phyloP scores from a whole-genome alignment of 2,888 invertebrate species.

The Cylloceria caligata region DNA sequence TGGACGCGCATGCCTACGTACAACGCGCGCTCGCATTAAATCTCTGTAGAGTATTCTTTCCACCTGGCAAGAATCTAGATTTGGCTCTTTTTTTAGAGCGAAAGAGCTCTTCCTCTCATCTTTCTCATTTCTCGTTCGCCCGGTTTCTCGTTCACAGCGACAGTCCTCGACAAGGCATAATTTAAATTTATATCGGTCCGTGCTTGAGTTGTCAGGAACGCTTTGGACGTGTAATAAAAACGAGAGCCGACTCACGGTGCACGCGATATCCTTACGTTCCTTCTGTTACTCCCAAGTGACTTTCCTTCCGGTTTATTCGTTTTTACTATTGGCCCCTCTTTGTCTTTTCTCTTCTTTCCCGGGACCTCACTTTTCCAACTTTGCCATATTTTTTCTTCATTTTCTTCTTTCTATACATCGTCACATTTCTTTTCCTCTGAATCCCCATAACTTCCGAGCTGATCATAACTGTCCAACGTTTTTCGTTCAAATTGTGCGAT shows the following conservation, averaged over 20 bases:
- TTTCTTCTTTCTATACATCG: neutral
- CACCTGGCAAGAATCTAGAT: neutral
- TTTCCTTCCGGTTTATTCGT: constrained; percentile 46
- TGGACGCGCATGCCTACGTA: constrained; percentile 4
- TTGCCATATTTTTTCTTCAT: neutral
- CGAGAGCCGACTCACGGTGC: constrained; percentile 52
- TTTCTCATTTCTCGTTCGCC: constrained; percentile 41
- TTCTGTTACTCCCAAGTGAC: constrained; percentile 52
- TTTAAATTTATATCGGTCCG: constrained; percentile 73
- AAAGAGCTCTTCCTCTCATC: constrained; percentile 8
- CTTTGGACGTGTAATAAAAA: constrained; percentile 70
- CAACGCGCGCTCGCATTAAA: constrained; percentile 14
- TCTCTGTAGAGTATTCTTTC: neutral
- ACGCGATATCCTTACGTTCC: constrained; percentile 43
- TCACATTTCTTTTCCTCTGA: constrained; percentile 21
- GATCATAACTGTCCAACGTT: constrained; percentile 44
- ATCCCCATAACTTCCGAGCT: constrained; percentile 31
- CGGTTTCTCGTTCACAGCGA: constrained; percentile 49
- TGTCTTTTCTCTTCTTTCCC: constrained; percentile 1
- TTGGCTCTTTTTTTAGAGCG: constrained; percentile 11
- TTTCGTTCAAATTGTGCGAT: constrained; percentile 45
- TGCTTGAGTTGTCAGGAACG: constrained; percentile 66
- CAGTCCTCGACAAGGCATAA: constrained; percentile 66
- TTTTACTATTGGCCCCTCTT: constrained; percentile 49
- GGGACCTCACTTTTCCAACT: neutral